These are phyloP conservation scores for Laodelphax striatellus DNA, from an alignment of 1,140 invertebrate genomes.

Conservation along the genomic window DNA sequence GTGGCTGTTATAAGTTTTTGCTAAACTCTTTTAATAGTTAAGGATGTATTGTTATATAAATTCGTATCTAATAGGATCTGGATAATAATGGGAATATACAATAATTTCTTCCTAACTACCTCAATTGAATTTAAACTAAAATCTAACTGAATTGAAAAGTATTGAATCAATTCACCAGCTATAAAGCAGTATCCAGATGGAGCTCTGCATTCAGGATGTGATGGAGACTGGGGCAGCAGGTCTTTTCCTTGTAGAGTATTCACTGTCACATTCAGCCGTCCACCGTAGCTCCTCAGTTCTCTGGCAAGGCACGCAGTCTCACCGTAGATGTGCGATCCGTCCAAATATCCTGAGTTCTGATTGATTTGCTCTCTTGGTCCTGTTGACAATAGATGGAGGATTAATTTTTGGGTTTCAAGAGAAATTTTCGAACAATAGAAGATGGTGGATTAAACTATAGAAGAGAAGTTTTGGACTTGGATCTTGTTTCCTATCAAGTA, in stretches of 20 bases:
- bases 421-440: no score
- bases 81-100: no score
- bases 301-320: constrained; percentile 66
- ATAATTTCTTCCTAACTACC: no score
- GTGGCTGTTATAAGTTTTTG: no score
- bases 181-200: constrained; percentile 73
- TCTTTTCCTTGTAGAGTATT: constrained; percentile 66
- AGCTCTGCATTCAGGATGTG: constrained; percentile 76
- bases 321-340: constrained; percentile 70
- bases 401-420: neutral
- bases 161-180: constrained; percentile 40
- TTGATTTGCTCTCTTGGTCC: constrained; percentile 88
- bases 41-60: no score
- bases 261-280: constrained; percentile 67
- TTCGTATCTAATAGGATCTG: no score
- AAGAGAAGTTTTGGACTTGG: no score
- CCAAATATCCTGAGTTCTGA: constrained; percentile 83
- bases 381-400: constrained; percentile 10
- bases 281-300: constrained; percentile 59
- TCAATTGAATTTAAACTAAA: no score
- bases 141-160: no score
- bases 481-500: no score
- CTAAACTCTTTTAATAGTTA: no score
- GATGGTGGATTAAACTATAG: no score
- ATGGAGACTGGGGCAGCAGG: constrained; percentile 53